phyloP scores from a whole-genome alignment of 2,888 invertebrate genomes.

The Gasteruption jaculator region DNA sequence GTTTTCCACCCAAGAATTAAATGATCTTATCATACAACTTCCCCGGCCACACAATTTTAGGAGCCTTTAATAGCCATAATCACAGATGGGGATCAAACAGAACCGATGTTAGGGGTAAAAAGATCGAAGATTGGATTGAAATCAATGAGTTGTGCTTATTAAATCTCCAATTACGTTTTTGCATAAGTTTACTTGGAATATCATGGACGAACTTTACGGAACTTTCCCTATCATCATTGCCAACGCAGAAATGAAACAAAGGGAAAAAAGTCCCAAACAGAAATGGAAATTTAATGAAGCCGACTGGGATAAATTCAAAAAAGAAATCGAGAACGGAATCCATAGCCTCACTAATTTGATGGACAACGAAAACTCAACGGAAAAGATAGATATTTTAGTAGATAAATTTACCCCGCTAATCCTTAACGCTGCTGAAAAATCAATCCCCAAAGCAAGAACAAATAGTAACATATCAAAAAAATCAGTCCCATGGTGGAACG shows the following conservation, averaged over 20 bases:
- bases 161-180: slow-evolving; percentile 11
- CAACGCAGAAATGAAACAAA: background rate
- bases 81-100: slow-evolving; percentile 24
- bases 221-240: slow-evolving; percentile 20
- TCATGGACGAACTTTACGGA: slow-evolving; percentile 8
- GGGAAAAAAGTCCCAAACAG: background rate
- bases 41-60: too few relatives aligned
- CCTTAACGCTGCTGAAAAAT: slow-evolving; percentile 7
- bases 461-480: background rate
- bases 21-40: too few relatives aligned
- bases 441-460: slow-evolving; percentile 9
- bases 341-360: background rate
- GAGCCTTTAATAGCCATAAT: too few relatives aligned
- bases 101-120: slow-evolving; percentile 20
- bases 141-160: slow-evolving; percentile 14
- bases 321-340: background rate
- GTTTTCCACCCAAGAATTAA: too few relatives aligned
- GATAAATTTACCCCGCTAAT: too few relatives aligned
- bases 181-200: slow-evolving; percentile 8
- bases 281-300: slow-evolving; percentile 23
- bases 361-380: background rate
- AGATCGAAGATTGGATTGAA: slow-evolving; percentile 19
- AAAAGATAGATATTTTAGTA: background rate
- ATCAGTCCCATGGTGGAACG: slow-evolving; percentile 23
- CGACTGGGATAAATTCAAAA: slow-evolving; percentile 14